phyloP scores from a whole-genome alignment of 2,888 invertebrate species.

The Emmelina monodactyla region DNA sequence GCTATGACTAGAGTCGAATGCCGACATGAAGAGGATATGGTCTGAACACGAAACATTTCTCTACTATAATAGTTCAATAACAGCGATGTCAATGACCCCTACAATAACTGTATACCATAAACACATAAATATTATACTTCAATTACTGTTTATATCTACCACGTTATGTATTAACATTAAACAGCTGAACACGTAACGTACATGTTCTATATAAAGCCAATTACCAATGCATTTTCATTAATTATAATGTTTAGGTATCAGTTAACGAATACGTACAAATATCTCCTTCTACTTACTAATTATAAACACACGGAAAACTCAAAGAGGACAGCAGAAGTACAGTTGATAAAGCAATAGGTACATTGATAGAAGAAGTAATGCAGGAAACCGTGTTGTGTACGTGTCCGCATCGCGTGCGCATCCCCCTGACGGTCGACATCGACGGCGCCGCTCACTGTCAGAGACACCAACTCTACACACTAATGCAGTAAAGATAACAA shows the following conservation, averaged over 20 bases:
- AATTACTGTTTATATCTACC: slow-evolving; percentile 26
- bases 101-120: slow-evolving; percentile 38
- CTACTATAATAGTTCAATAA: slow-evolving; percentile 22
- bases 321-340: not conserved
- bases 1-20: slow-evolving; percentile 28
- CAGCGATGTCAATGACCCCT: slow-evolving; percentile 24
- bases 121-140: slow-evolving; percentile 22
- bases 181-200: slow-evolving; percentile 53
- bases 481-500: too few relatives aligned
- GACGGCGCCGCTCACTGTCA: too few relatives aligned
- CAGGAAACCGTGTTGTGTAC: slow-evolving; percentile 6
- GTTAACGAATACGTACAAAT: not conserved
- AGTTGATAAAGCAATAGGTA: not conserved
- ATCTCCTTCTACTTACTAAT: not conserved
- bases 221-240: slow-evolving; percentile 66
- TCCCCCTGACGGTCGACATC: too few relatives aligned
- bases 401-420: too few relatives aligned
- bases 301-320: not conserved
- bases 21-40: slow-evolving; percentile 38
- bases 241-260: slow-evolving; percentile 44
- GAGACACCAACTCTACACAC: too few relatives aligned
- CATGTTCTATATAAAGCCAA: slow-evolving; percentile 65
- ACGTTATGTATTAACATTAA: slow-evolving; percentile 47
- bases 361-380: not conserved
- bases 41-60: slow-evolving; percentile 51